Evolutionary conservation across 92 coral and sea anemone species (phyloP), one percentile per base, ranked within the genome.

Genomic region (Scolanthus callimorphus): DNA sequence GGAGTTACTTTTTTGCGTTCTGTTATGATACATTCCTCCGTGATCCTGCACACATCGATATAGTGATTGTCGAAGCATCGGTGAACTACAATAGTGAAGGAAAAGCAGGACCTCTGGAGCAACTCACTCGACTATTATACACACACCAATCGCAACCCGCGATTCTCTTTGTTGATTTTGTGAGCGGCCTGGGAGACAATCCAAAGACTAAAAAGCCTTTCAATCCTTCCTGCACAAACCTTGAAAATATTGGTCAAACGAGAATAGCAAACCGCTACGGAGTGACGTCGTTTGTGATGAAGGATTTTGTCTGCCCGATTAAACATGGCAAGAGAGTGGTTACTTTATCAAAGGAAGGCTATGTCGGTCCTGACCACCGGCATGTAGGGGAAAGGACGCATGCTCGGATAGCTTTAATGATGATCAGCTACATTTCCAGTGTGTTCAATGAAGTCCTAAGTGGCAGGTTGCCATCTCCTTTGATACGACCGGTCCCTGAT

Each of bases 1-100:
- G 88, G 27, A 89, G 97, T 50, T 71, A 69, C 25, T 63, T 80
- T 44, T 90, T 71, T 41, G 69, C 84, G 23, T 90, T 62, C 67
- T 90, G 92, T 29, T 85, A 80, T 46, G 79, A 68, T 24, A 86
- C 87, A 10, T 90, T 80, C 49, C 60, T 84, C 4, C 64, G 67
- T n/a, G 20, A 49, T 26, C 62, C 69, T 25, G 29, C 25, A 11
- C 34, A 56, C n/a, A 49, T 57, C 58, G 95, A 91, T 24, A 73
- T 91, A 37, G 95, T 72, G 2, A 56, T 91, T 53, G 60, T 83
- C 26, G 97, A 91, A 47, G 44, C 73, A 2, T 78, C 95, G 15
- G 78, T 83, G 15, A 91, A 91, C 47, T 82, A 61, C 39, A 52
- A 70, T 55, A 51, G 25, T 27, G 56, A 57, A 17, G 59, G 83